Percentiles rank a stretch among this genome's conserved stretches.
phyloP scores from a whole-genome alignment of 30 jellyfish, hydroid and myxozoan genomes.

The Turritopsis rubra region DNA sequence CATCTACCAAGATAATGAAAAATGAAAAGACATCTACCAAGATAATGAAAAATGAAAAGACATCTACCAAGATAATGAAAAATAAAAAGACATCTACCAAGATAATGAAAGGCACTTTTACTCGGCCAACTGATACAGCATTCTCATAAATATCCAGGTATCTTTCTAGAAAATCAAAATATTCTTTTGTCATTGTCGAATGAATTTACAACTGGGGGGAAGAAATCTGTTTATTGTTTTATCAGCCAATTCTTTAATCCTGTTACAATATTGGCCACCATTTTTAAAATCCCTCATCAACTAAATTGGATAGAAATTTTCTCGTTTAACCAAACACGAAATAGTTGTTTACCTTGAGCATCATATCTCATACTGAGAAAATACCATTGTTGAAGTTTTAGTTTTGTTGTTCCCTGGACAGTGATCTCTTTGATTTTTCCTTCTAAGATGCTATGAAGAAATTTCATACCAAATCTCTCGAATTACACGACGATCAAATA shows the following conservation, averaged over 20 bases:
- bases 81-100: too few species aligned
- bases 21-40: too few species aligned
- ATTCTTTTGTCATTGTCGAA: not conserved
- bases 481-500: not conserved
- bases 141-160: not conserved
- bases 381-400: conserved; percentile 59
- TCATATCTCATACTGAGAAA: conserved; percentile 64
- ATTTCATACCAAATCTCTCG: not conserved
- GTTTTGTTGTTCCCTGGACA: conserved; percentile 33
- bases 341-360: conserved; percentile 55
- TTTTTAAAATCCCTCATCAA: too few species aligned
- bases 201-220: not conserved
- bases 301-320: too few species aligned
- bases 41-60: not conserved
- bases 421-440: conserved; percentile 37
- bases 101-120: not conserved
- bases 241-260: not conserved
- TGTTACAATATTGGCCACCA: not conserved
- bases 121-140: not conserved
- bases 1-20: too few species aligned
- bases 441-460: conserved; percentile 29
- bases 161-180: not conserved
- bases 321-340: not conserved
- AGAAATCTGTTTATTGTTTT: too few species aligned
- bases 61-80: not conserved